Evolutionary conservation across 1,140 invertebrate species (phyloP).

Genomic region (Brachionus plicatilis): DNA sequence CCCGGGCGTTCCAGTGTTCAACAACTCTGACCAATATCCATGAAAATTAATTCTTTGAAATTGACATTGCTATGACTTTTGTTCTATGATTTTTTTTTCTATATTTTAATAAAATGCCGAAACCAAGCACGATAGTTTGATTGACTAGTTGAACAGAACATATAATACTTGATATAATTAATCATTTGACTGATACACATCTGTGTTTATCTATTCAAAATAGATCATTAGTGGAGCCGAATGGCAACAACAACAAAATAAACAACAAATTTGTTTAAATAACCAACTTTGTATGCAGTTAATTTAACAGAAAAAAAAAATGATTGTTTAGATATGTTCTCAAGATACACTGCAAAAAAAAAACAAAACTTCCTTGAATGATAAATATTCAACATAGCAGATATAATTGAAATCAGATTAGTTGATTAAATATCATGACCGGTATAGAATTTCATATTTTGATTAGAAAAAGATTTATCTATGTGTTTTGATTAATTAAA

Average conservation of each 20-base stretch:
- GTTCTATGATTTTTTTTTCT: no score
- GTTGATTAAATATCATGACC: constrained; percentile 13
- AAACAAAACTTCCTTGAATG: background rate
- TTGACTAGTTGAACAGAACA: background rate
- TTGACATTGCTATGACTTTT: no score
- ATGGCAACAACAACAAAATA: no score
- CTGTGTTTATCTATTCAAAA: background rate
- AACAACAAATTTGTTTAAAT: no score
- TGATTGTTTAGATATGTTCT: background rate
- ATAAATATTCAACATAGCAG: background rate
- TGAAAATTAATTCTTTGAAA: no score
- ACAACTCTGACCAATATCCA: no score
- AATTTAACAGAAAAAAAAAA: background rate
- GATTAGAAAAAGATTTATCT: background rate
- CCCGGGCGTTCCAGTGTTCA: no score
- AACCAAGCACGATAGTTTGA: background rate
- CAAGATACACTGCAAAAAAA: background rate
- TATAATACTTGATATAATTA: background rate
- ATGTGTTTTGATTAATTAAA: background rate
- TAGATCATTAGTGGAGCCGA: background rate
- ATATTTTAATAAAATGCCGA: no score
- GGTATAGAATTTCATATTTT: constrained; percentile 1
- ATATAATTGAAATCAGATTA: background rate
- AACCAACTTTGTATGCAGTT: background rate
- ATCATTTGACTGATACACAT: background rate